These are phyloP conservation scores for Epirrita christyi DNA, from an alignment of 2,888 invertebrate species.

Conservation along the genomic window DNA sequence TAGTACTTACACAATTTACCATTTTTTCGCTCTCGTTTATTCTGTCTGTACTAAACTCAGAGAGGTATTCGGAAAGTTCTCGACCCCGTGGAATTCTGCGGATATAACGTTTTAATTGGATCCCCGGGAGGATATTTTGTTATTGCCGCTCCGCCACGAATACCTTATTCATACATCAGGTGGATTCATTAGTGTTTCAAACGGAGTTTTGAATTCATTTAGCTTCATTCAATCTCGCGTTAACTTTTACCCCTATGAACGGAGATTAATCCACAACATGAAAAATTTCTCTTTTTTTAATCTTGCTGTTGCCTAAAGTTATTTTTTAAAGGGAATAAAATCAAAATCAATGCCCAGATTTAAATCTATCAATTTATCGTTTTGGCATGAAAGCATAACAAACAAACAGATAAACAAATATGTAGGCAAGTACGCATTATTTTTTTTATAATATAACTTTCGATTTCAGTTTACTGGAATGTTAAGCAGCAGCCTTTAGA, in stretches of 20 bases:
- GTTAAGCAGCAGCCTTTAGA: no score
- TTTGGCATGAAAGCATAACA: no score
- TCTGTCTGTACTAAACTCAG: constrained; percentile 28
- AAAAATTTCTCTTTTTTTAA: not conserved
- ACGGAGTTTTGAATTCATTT: constrained; percentile 27
- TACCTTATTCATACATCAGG: constrained; percentile 42
- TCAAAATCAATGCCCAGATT: no score
- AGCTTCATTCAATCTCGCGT: not conserved
- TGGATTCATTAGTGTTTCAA: constrained; percentile 33
- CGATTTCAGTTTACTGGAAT: no score
- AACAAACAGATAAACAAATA: no score
- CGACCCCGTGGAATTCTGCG: constrained; percentile 77
- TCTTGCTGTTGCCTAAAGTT: not conserved
- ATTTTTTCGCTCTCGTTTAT: not conserved
- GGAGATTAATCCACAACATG: not conserved
- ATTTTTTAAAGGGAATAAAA: no score
- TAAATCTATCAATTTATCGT: no score
- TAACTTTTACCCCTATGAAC: not conserved
- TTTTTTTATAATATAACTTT: no score
- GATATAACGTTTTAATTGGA: constrained; percentile 82
- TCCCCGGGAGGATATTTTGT: constrained; percentile 78
- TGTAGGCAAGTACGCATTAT: no score
- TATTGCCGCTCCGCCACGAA: constrained; percentile 63
- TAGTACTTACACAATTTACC: no score
- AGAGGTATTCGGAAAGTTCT: constrained; percentile 68